phyloP scores from a whole-genome alignment of 2,888 invertebrate species.

The Itoplectis maculator region DNA sequence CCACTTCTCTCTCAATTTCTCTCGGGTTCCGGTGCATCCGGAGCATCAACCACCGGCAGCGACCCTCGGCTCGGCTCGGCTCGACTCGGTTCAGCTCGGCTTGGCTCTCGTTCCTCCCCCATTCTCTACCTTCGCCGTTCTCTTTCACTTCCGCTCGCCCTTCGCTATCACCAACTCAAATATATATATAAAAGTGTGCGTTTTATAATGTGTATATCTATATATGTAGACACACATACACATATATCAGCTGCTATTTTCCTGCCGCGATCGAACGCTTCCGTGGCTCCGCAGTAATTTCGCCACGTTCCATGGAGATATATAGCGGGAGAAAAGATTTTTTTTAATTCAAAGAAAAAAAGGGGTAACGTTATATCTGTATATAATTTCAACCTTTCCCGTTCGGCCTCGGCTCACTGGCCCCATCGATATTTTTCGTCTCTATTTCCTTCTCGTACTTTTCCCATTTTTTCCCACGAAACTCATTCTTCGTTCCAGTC shows the following conservation, averaged over 20 bases:
- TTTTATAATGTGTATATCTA: neutral
- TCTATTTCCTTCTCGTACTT: slow-evolving; percentile 20
- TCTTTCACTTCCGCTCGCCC: slow-evolving; percentile 32
- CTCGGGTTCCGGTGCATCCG: slow-evolving; percentile 59
- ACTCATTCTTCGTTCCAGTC: slow-evolving; percentile 1
- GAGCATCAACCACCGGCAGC: slow-evolving; percentile 25
- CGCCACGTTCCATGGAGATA: slow-evolving; percentile 23
- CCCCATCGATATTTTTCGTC: slow-evolving; percentile 17
- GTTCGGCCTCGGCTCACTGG: neutral
- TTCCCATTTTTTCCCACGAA: neutral
- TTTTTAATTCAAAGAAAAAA: slow-evolving; percentile 7
- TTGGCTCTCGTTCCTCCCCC: neutral
- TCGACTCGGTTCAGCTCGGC: no score
- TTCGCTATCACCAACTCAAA: slow-evolving; percentile 11
- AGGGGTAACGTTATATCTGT: slow-evolving; percentile 21
- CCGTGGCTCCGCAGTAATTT: slow-evolving; percentile 44
- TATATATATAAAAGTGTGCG: slow-evolving; percentile 4
- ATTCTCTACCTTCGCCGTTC: slow-evolving; percentile 25
- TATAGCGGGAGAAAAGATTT: slow-evolving; percentile 6
- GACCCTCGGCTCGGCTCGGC: slow-evolving; percentile 1
- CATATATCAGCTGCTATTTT: slow-evolving; percentile 8
- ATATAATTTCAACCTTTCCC: slow-evolving; percentile 7
- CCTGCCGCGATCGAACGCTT: slow-evolving; percentile 36
- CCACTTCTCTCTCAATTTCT: slow-evolving; percentile 67
- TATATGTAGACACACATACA: neutral